phyloP scores from a whole-genome alignment of 2,888 invertebrate genomes.

The Silvanus unidentatus region DNA sequence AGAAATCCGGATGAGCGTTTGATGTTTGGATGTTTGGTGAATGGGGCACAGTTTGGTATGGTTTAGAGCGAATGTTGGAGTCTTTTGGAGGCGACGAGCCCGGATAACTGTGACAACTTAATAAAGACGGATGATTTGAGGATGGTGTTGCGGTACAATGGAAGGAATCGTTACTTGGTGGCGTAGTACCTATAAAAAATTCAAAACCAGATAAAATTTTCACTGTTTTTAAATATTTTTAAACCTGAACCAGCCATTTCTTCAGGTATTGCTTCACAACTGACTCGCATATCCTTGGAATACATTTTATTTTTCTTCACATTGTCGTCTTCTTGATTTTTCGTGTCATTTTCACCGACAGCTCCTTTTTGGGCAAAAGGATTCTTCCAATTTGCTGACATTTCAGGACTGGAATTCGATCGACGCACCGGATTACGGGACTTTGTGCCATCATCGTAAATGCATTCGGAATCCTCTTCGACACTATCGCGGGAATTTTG shows the following conservation, averaged over 20 bases:
- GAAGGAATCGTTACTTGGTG: constrained; percentile 50
- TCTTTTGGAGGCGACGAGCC: constrained; percentile 44
- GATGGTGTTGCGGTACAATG: background rate
- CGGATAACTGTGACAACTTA: constrained; percentile 50
- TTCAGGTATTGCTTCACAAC: constrained; percentile 87
- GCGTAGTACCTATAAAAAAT: constrained; percentile 53
- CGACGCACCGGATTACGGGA: constrained; percentile 78
- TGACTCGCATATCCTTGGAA: constrained; percentile 72
- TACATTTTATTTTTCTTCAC: constrained; percentile 59
- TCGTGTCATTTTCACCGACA: constrained; percentile 31
- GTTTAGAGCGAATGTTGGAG: constrained; percentile 32
- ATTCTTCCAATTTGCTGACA: constrained; percentile 82
- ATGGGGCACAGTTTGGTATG: constrained; percentile 46
- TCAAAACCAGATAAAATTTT: background rate
- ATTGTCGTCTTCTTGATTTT: constrained; percentile 35
- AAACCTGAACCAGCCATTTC: constrained; percentile 69
- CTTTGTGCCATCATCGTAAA: constrained; percentile 43
- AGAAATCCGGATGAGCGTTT: constrained; percentile 15
- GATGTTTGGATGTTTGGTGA: constrained; percentile 42
- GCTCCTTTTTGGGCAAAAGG: constrained; percentile 53
- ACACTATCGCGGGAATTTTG: constrained; percentile 53
- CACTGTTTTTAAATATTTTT: constrained; percentile 8
- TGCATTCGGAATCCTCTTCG: constrained; percentile 45
- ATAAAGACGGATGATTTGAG: constrained; percentile 44
- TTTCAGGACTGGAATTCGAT: constrained; percentile 88